Percentiles rank a stretch among this genome's conserved stretches.
phyloP scores from a whole-genome alignment of 2,797 vertebrate genomes.

The Pterois miles region DNA sequence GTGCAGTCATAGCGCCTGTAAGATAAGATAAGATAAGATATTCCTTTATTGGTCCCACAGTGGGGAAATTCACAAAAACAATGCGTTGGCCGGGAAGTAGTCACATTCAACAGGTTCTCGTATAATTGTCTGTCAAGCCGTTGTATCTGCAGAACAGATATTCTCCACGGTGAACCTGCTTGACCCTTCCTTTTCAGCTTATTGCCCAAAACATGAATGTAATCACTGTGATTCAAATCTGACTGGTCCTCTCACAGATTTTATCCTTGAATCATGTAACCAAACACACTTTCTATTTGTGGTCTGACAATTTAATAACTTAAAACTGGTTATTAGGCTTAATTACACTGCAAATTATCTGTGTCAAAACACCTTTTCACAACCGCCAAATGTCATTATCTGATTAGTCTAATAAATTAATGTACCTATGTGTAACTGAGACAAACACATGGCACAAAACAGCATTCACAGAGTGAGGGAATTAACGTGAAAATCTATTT shows the following conservation, averaged over 20 bases:
- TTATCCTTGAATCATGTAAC: neutral
- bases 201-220: neutral
- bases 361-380: constrained; percentile 4
- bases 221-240: neutral
- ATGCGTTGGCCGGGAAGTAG: no score
- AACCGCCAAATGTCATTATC: neutral
- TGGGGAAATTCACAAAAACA: no score
- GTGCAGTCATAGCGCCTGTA: neutral
- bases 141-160: neutral
- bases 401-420: constrained; percentile 16
- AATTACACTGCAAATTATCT: neutral
- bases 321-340: constrained; percentile 25
- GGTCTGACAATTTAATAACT: constrained; percentile 22
- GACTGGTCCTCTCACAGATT: neutral
- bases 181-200: neutral
- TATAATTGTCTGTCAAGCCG: neutral
- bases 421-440: neutral
- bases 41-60: no score
- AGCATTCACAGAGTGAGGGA: neutral
- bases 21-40: no score
- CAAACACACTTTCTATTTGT: constrained; percentile 34
- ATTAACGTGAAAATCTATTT: neutral
- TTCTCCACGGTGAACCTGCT: neutral
- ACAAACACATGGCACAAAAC: constrained; percentile 10
- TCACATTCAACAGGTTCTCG: neutral